A percentile compares a stretch with the other conserved stretches of the same genome.
These are phyloP conservation scores for Aphodius sticticus DNA, from an alignment of 2,888 invertebrate genomes.

Conservation along the genomic window DNA sequence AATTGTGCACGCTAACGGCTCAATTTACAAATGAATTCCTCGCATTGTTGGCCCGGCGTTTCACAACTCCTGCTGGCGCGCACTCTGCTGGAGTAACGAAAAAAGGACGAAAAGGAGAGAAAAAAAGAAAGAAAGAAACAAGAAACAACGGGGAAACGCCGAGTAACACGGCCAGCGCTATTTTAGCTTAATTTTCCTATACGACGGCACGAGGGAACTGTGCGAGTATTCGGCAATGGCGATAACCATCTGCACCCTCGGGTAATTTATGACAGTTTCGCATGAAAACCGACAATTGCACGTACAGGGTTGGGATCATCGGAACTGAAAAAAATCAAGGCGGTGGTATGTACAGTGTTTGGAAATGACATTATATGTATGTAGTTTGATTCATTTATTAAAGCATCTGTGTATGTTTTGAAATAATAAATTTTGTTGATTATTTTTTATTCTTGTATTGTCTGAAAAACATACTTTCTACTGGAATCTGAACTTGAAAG, in stretches of 20 bases:
- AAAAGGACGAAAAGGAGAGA: conserved; percentile 7
- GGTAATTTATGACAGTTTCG: conserved; percentile 36
- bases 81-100: conserved; percentile 9
- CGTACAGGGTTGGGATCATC: background rate
- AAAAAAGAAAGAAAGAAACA: background rate
- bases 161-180: background rate
- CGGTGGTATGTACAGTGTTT: no score
- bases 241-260: conserved; percentile 31
- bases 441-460: no score
- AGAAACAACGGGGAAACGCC: background rate
- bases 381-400: no score
- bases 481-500: no score
- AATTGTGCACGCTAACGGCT: conserved; percentile 22
- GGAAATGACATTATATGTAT: no score
- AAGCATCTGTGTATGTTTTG: no score
- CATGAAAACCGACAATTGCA: conserved; percentile 34
- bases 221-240: background rate
- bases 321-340: no score
- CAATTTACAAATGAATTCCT: conserved; percentile 23
- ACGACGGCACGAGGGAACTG: background rate
- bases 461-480: no score
- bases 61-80: conserved; percentile 9
- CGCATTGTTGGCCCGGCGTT: conserved; percentile 20
- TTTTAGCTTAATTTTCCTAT: conserved; percentile 4
- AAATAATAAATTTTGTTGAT: no score